Percentiles rank a stretch among this genome's conserved stretches.
These are phyloP conservation scores for Xylocopa sonorina DNA, from an alignment of 1,140 invertebrate genomes.

Conservation along the genomic window DNA sequence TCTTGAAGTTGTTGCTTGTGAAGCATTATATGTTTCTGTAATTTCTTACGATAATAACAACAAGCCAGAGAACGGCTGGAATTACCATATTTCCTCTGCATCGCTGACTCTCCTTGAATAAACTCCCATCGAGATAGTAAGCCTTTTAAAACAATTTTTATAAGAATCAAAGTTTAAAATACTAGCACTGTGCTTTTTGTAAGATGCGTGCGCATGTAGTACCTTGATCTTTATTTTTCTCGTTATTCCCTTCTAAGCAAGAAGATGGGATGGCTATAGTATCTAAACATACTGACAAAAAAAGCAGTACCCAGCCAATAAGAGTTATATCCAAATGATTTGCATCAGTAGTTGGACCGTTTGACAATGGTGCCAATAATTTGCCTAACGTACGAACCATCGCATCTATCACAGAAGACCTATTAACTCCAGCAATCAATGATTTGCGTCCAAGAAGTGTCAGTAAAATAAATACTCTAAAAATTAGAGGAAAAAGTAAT, in stretches of 20 bases:
- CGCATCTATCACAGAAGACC: conserved; percentile 85
- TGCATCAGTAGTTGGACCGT: conserved; percentile 72
- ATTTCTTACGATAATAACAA: conserved; percentile 85
- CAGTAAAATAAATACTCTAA: conserved; percentile 92
- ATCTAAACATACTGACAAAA: conserved; percentile 89
- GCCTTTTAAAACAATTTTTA: conserved; percentile 66
- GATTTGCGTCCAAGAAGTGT: conserved; percentile 93
- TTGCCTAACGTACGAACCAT: conserved; percentile 84
- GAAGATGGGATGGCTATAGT: conserved; percentile 74
- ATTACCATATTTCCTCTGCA: conserved; percentile 83
- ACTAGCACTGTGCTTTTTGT: neutral
- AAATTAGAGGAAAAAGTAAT: conserved; percentile 59
- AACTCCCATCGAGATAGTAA: conserved; percentile 89
- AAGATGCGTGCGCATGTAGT: conserved; percentile 15
- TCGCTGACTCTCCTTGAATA: conserved; percentile 88
- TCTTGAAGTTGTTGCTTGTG: conserved; percentile 89
- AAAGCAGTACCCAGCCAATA: conserved; percentile 90
- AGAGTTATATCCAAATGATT: conserved; percentile 82
- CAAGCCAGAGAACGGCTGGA: conserved; percentile 79
- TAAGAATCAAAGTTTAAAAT: neutral
- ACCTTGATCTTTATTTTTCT: conserved; percentile 80
- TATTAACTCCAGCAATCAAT: conserved; percentile 84
- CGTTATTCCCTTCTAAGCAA: conserved; percentile 73
- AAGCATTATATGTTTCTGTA: conserved; percentile 88
- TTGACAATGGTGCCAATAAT: conserved; percentile 82